Evolutionary conservation across 2,888 invertebrate genomes (phyloP).

Genomic region (Suillia variegata): DNA sequence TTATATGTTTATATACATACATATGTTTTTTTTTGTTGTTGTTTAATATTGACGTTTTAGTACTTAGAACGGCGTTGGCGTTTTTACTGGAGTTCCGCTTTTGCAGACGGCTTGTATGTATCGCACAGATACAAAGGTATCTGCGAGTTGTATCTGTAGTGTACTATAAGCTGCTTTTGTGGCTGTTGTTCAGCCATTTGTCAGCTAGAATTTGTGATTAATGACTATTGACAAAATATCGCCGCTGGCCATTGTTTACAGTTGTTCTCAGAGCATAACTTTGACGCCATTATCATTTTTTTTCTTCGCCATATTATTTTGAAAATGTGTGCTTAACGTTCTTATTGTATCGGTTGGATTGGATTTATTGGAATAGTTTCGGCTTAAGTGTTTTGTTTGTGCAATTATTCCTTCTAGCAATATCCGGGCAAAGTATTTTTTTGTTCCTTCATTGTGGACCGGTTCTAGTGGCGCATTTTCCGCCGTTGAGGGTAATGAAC

Average conservation of each 20-base stretch:
- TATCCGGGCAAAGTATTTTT: constrained; percentile 9
- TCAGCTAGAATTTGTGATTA: constrained; percentile 44
- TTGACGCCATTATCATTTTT: constrained; percentile 3
- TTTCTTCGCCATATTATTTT: too few species aligned
- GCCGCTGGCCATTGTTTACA: constrained; percentile 19
- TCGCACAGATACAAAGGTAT: constrained; percentile 7
- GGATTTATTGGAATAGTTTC: constrained; percentile 29
- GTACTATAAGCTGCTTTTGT: not conserved
- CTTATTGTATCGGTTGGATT: not conserved
- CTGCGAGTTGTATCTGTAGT: constrained; percentile 19
- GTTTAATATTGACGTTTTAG: not conserved
- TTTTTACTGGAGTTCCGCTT: constrained; percentile 34
- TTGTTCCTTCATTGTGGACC: not conserved
- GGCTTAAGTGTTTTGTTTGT: constrained; percentile 6
- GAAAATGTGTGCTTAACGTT: not conserved
- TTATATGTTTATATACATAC: too few species aligned
- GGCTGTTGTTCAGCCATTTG: constrained; percentile 43
- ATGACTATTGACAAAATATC: constrained; percentile 42
- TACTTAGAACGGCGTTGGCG: not conserved
- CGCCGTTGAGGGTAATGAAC: constrained; percentile 9
- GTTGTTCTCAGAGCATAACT: not conserved
- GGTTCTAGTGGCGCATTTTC: not conserved
- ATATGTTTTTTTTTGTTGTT: not conserved
- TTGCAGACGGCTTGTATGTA: constrained; percentile 22
- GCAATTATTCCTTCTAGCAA: not conserved